Evolutionary conservation across 1,140 invertebrate species (phyloP), one percentile per base, ranked within the genome.

Genomic region (Leptinotarsa undecemlineata): DNA sequence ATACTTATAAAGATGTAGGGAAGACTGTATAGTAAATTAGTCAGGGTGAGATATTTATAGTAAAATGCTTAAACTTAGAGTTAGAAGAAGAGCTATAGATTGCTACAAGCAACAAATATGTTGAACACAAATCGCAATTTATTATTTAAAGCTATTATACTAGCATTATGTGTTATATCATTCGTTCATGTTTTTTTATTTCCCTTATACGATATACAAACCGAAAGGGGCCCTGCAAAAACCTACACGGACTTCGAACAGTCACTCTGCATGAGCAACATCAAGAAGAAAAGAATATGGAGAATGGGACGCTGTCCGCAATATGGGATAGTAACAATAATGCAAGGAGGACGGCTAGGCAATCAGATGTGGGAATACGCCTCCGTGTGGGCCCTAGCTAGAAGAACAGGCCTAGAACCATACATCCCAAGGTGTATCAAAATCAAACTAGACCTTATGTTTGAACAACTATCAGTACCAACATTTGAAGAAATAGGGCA

Each of bases 341-440:
- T 86, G 48, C 87, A 89, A 82, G 88, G 71, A 15, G 71, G 71
- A 26, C 82, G 90, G 71, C 78, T 92, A 68, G 91, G 90, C 60
- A 91, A 91, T 81, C 89, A 90, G 78, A 91, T 91, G 81, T 90
- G 89, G 87, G 89, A 90, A 74, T 91, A 91, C 75, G 89, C 88
- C 0, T 88, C 89, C 1, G 88, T 90, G 4, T 91, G 88, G 88
- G 90, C 90, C 0, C 82, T 85, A 78, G 88, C 81, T 77, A 71
- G 88, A 72, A 82, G 87, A 66, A 90, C 90, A 13, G 88, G 89
- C 4, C 81, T 90, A 3, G 88, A 90, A 76, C 87, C 90, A 1
- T 89, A 87, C 71, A 85, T 90, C 72, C 89, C 89, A 26, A 83
- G 86, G 71, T 90, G 89, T 75, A 90, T 90, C 75, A 83, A 87